Conservation (phyloP, 2,888 invertebrate genomes). For the Tetranychus truncatus region DNA sequence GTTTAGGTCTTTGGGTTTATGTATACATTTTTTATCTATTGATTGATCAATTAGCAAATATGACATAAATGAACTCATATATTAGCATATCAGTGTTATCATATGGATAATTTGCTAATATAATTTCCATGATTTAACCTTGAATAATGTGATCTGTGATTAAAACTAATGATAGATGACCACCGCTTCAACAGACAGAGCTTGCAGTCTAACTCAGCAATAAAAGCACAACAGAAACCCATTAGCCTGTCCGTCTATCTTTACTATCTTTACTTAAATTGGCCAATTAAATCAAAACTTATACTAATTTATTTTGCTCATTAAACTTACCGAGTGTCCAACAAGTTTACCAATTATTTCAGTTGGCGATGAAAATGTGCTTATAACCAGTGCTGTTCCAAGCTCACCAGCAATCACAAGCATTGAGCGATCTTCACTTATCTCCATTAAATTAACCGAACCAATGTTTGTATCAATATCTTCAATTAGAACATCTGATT, state of each 20-base stretch:
- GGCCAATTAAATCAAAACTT: background rate
- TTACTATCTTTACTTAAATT: background rate
- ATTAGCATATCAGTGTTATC: no score
- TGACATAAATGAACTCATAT: background rate
- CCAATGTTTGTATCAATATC: background rate
- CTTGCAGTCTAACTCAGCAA: no score
- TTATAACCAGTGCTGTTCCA: slow-evolving; percentile 36
- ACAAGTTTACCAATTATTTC: slow-evolving; percentile 34
- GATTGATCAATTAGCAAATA: background rate
- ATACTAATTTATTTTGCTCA: background rate
- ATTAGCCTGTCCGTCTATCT: no score
- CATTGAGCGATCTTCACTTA: slow-evolving; percentile 37
- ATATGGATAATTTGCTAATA: no score
- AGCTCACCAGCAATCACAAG: slow-evolving; percentile 38
- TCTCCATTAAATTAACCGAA: slow-evolving; percentile 4
- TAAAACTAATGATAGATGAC: no score
- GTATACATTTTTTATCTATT: background rate
- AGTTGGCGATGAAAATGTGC: slow-evolving; percentile 34
- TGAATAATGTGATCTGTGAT: no score
- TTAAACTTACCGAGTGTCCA: slow-evolving; percentile 23
- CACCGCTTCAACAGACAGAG: no score
- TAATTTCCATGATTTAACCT: no score
- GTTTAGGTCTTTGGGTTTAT: background rate
- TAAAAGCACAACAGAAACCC: no score
- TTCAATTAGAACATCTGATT: background rate